A percentile compares a stretch with the other conserved stretches of the same genome.
These are phyloP conservation scores for Acridotheres tristis DNA, from an alignment of 2,797 vertebrate species.

Conservation along the genomic window DNA sequence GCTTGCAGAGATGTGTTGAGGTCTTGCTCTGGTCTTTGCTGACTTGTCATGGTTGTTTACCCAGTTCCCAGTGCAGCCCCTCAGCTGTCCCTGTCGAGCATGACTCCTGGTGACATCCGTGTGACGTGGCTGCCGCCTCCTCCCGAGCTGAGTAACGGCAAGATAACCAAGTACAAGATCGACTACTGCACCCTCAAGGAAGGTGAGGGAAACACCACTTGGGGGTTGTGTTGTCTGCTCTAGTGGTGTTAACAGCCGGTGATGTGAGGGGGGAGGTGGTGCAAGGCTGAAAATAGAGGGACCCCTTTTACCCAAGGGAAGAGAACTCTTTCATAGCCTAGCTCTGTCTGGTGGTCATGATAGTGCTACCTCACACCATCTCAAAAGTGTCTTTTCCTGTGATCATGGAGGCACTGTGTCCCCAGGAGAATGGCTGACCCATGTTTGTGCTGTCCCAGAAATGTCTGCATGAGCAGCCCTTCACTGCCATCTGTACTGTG, in stretches of 20 bases:
- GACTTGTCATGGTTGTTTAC: not conserved
- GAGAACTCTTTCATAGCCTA: not conserved
- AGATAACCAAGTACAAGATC: conserved; percentile 89
- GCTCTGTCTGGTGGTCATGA: not conserved
- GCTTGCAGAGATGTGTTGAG: not conserved
- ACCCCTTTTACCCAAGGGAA: not conserved
- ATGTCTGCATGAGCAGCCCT: not conserved
- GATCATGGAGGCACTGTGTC: not conserved
- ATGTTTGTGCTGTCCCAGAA: not conserved
- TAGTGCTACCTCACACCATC: not conserved
- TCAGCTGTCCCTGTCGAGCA: conserved; percentile 90
- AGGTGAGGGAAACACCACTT: conserved; percentile 74
- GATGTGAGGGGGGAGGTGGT: not conserved
- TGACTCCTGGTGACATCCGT: conserved; percentile 88
- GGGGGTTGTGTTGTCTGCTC: not conserved
- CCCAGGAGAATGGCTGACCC: not conserved
- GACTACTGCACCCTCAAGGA: conserved; percentile 88
- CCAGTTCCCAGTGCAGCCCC: conserved; percentile 91
- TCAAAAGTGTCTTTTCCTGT: not conserved
- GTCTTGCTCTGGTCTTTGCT: not conserved
- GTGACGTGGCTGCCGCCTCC: conserved; percentile 91
- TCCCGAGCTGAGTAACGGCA: conserved; percentile 86
- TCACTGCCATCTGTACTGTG: not conserved
- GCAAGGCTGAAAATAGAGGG: not conserved
- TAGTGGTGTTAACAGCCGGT: not conserved